Evolutionary conservation across 2,888 invertebrate genomes (phyloP), one percentile per base, ranked within the genome.

Genomic region (Drosophila ezoana): DNA sequence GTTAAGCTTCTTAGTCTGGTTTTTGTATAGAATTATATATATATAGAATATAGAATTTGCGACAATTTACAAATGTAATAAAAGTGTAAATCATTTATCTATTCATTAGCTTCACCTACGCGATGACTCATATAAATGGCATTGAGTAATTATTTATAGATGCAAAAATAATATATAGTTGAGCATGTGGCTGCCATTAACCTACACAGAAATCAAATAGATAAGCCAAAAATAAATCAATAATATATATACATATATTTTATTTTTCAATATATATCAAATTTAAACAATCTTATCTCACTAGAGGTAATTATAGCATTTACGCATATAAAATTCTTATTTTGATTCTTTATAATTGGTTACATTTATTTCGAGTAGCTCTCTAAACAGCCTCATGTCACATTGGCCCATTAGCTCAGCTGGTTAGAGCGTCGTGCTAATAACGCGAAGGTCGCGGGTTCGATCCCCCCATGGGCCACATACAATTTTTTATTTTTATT

Each of bases 361-460:
- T 1, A 1, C 11, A 8, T 9, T 16, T 3, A 35, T 38, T 32
- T 65, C 18, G 49, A 51, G 4, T 33, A 47, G 14, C 5, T 1
- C 10, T 47, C 6, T 57, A 13, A 61, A 10, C 35, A 2, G 1
- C 0, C 0, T 0, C 0, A 0, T 0, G 0, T 14, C 65, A 80
- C 20, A 37, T 20, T 52, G 92, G 92, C 91, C 92, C 92, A 92
- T 92, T 92, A 92, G 92, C 92, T 92, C 92, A 92, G 92, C 88
- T 92, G 92, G 92, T 90, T 92, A 92, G 92, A 92, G 92, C 92
- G 92, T 92, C 92, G 92, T 92, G 91, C 92, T 92, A 92, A 92
- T 92, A 92, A 92, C 92, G 91, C 92, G 92, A 92, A 92, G 92
- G 92, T 91, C 92, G 91, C 89, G 91, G 91, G 92, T 92, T 92